Percentiles rank a stretch among this genome's conserved stretches.
Conservation (phyloP, 2,113 vertebrate genomes). For the Pampusana beccarii region DNA sequence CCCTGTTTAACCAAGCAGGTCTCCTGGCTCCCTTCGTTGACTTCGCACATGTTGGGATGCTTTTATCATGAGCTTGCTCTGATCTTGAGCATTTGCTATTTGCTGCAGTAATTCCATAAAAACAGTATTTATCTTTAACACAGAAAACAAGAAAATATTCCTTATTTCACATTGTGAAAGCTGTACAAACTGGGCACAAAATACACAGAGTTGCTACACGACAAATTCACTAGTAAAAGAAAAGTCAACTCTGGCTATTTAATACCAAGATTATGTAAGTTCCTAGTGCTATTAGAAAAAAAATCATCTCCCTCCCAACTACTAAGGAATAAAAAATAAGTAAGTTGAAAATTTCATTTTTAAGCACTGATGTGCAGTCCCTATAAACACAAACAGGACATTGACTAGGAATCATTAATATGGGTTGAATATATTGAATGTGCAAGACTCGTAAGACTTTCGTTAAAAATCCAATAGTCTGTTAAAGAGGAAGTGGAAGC, state of each 20-base stretch:
- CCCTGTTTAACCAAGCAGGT: too few species aligned
- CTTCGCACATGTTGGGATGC: too few species aligned
- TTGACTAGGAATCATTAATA: neutral
- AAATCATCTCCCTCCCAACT: neutral
- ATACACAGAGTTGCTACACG: neutral
- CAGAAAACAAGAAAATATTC: neutral
- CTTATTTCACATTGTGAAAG: neutral
- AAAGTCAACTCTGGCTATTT: neutral
- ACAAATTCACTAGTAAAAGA: neutral
- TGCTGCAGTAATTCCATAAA: neutral
- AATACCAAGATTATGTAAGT: neutral
- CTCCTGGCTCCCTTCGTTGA: too few species aligned
- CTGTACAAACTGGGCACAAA: neutral
- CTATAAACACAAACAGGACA: neutral
- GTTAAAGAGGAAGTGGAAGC: neutral
- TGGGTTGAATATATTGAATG: neutral
- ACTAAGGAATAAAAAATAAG: neutral
- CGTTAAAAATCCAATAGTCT: neutral
- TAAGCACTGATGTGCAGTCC: neutral
- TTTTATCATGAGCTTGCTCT: too few species aligned
- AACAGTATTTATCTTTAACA: neutral
- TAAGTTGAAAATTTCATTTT: neutral
- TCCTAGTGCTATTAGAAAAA: neutral
- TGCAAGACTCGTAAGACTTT: neutral
- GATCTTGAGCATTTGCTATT: neutral